A percentile compares a stretch with the other conserved stretches of the same genome.
phyloP scores from a whole-genome alignment of 2,797 vertebrate species.

The Mus minutoides region DNA sequence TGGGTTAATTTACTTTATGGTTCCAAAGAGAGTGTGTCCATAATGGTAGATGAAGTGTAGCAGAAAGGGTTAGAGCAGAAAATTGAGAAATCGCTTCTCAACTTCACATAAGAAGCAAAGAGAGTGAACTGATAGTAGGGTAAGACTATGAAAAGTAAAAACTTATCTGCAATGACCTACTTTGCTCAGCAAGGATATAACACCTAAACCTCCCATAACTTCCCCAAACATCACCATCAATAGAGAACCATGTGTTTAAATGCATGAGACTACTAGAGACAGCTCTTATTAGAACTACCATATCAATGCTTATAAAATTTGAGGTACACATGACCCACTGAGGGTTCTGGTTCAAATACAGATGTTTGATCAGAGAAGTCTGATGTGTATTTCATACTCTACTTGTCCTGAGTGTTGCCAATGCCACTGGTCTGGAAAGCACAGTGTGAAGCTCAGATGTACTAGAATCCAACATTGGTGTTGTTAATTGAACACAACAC shows the following conservation, averaged over 20 bases:
- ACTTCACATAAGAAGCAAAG: neutral
- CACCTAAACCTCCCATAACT: neutral
- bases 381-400: neutral
- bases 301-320: neutral
- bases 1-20: neutral
- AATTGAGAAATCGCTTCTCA: neutral
- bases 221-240: neutral
- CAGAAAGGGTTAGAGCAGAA: neutral
- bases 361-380: neutral
- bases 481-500: neutral
- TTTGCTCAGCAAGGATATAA: neutral
- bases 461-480: no score
- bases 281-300: neutral
- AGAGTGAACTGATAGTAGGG: neutral
- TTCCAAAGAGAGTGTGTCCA: neutral
- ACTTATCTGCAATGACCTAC: neutral
- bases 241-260: neutral
- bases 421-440: neutral
- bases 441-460: rapidly evolving
- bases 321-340: rapidly evolving
- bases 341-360: neutral
- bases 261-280: neutral
- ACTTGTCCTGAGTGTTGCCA: neutral
- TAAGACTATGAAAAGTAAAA: neutral
- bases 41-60: no score